Conservation (phyloP, 2,888 invertebrate species). For the Agrochola circellaris region DNA sequence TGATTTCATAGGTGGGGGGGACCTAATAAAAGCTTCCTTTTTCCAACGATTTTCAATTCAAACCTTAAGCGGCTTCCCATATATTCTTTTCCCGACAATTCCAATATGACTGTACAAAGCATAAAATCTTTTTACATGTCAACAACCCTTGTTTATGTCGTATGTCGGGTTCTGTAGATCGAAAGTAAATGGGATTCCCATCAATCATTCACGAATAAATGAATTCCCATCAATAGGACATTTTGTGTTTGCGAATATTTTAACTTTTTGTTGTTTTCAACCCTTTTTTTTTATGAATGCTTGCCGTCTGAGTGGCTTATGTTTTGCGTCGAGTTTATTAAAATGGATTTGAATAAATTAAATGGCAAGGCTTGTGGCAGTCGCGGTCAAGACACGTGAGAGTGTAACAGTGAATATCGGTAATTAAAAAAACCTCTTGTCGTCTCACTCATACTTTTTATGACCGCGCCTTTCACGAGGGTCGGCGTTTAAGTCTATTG, state of each 20-base stretch:
- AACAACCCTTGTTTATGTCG: conserved; percentile 15
- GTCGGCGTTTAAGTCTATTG: neutral
- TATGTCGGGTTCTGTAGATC: conserved; percentile 19
- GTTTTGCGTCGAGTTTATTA: conserved; percentile 5
- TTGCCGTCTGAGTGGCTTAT: conserved; percentile 6
- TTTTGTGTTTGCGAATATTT: conserved; percentile 45
- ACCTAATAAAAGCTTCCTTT: neutral
- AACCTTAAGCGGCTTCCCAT: neutral
- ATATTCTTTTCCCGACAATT: neutral
- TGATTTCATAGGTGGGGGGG: too few species aligned
- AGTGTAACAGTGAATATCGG: neutral
- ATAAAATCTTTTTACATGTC: conserved; percentile 34
- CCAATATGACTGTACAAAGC: neutral
- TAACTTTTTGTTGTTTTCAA: conserved; percentile 15
- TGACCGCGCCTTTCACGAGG: too few species aligned
- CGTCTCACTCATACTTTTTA: too few species aligned
- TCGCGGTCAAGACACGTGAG: neutral
- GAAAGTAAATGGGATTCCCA: conserved; percentile 63
- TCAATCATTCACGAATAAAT: conserved; percentile 71
- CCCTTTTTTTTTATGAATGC: conserved; percentile 14
- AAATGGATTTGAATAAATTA: conserved; percentile 27
- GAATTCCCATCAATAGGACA: conserved; percentile 34
- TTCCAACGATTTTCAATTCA: neutral
- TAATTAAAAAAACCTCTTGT: neutral
- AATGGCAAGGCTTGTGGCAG: neutral